These are phyloP conservation scores for Dreissena rostriformis DNA, from an alignment of 1,140 invertebrate species.

Conservation along the genomic window DNA sequence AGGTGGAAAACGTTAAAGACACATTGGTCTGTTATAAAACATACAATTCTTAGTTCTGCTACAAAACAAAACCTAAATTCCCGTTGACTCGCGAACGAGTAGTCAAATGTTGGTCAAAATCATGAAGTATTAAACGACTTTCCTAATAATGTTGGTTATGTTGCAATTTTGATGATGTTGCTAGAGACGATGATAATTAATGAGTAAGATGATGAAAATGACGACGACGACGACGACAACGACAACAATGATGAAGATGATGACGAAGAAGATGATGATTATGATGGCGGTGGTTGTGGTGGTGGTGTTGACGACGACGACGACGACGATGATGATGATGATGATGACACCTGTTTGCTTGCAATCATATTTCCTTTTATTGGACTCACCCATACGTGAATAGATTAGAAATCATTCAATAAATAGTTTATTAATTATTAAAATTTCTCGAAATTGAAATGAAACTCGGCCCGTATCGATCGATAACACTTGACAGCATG, in stretches of 20 bases:
- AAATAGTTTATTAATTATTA: neutral
- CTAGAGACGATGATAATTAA: no score
- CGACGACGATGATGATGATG: neutral
- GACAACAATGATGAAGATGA: slow-evolving; percentile 4
- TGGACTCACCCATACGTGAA: neutral
- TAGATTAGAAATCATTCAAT: neutral
- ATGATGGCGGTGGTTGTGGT: neutral
- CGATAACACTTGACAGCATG: neutral
- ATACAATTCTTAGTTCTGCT: no score
- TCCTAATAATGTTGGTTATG: neutral
- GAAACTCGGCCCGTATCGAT: neutral
- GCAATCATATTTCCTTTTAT: neutral
- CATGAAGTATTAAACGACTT: neutral
- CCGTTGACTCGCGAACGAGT: neutral
- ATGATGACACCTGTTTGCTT: neutral
- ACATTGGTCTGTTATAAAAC: neutral
- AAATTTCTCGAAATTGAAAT: neutral
- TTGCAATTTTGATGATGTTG: no score
- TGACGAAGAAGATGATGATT: neutral
- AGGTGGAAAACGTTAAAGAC: neutral
- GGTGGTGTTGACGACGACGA: slow-evolving; percentile 13
- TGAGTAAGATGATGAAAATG: slow-evolving; percentile 10
- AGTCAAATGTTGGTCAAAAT: neutral
- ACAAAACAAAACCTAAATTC: neutral
- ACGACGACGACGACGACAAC: slow-evolving; percentile 10